Conservation (phyloP, 2,797 vertebrate species). For the Schizopygopsis pylzovi region DNA sequence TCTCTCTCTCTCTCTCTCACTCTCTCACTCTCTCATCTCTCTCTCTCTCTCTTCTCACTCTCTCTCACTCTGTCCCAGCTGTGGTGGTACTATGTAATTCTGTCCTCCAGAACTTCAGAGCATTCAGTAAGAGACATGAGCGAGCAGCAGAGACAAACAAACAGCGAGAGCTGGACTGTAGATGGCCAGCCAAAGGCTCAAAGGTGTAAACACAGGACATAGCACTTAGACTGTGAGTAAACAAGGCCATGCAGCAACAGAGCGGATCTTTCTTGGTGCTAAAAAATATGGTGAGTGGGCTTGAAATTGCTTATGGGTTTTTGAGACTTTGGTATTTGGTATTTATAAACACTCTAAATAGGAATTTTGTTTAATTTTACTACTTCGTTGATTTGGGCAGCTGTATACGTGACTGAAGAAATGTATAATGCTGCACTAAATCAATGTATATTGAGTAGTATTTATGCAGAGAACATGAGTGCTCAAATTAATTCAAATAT, state of each 20-base stretch:
- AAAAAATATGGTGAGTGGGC: constrained; percentile 57
- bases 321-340: not conserved
- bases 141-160: constrained; percentile 67
- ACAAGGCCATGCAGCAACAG: constrained; percentile 50
- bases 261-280: constrained; percentile 16
- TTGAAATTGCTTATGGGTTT: not conserved
- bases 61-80: constrained; percentile 40
- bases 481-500: not conserved
- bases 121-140: constrained; percentile 68
- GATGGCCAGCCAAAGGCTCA: constrained; percentile 46
- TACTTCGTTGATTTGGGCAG: not conserved
- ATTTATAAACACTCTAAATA: not conserved
- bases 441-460: not conserved
- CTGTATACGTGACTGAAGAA: not conserved
- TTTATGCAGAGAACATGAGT: not conserved
- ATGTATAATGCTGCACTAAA: not conserved
- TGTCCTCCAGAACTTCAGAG: constrained; percentile 54
- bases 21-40: constrained; percentile 27
- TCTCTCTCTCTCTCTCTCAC: constrained; percentile 9
- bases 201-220: constrained; percentile 53
- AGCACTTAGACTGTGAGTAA: constrained; percentile 31
- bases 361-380: not conserved
- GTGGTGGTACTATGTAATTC: constrained; percentile 54
- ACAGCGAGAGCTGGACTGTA: constrained; percentile 56
- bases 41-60: constrained; percentile 15